Evolutionary conservation across 2,888 invertebrate genomes (phyloP).

Genomic region (Brenthis hecate): DNA sequence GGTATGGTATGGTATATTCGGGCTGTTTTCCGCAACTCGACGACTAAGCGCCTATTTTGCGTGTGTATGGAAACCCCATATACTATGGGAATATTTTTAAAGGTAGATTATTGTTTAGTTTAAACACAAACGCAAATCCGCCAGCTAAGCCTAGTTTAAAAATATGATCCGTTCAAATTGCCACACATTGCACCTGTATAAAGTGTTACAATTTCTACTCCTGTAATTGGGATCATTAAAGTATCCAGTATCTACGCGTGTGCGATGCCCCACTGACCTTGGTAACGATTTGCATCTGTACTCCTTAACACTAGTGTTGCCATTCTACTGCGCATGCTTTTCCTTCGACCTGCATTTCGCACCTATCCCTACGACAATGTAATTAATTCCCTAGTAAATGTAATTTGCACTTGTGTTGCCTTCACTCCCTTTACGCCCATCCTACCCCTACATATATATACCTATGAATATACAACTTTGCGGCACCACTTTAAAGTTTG

Average conservation of each 20-base stretch:
- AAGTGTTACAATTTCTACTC: not conserved
- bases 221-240: not conserved
- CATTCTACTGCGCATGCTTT: constrained; percentile 20
- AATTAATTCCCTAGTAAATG: not conserved
- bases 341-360: not conserved
- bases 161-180: not conserved
- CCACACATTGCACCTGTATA: not conserved
- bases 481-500: constrained; percentile 8
- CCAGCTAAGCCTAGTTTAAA: not conserved
- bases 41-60: too few relatives aligned
- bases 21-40: too few relatives aligned
- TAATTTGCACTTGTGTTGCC: not conserved
- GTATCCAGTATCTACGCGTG: constrained; percentile 3
- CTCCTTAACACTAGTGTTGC: constrained; percentile 6
- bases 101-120: too few relatives aligned
- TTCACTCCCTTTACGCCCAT: not conserved
- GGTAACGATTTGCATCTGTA: constrained; percentile 14
- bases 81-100: too few relatives aligned
- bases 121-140: too few relatives aligned
- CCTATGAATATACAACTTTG: not conserved
- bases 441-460: not conserved
- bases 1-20: too few relatives aligned
- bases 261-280: constrained; percentile 18
- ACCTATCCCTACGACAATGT: not conserved
- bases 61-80: too few relatives aligned